Evolutionary conservation across 2,888 invertebrate genomes (phyloP).

Genomic region (Fragum whitleyi): DNA sequence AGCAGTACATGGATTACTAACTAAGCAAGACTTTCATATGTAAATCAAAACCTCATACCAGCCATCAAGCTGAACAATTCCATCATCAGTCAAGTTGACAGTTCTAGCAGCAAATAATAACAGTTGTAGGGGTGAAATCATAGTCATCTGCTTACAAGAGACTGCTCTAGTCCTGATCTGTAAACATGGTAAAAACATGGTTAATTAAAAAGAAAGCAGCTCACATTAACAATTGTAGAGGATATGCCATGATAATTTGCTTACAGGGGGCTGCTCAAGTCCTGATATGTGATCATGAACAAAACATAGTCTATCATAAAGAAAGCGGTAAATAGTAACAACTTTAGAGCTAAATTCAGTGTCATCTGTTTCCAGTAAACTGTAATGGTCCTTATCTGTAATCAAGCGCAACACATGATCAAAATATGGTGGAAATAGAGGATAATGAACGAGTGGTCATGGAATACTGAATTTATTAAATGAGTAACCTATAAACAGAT

Average conservation of each 20-base stretch:
- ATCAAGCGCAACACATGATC: too few relatives aligned
- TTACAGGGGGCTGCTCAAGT: too few relatives aligned
- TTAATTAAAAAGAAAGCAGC: neutral
- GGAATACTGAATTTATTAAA: too few relatives aligned
- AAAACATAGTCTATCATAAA: neutral
- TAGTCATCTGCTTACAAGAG: conserved; percentile 97
- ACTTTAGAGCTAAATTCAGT: conserved; percentile 97
- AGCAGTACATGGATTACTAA: too few relatives aligned
- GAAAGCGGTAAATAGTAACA: conserved; percentile 94
- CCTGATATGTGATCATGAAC: too few relatives aligned
- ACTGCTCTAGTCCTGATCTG: conserved; percentile 96
- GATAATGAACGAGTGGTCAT: too few relatives aligned
- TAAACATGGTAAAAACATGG: conserved; percentile 26
- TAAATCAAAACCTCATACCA: too few relatives aligned
- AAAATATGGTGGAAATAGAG: too few relatives aligned
- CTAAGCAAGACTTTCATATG: too few relatives aligned
- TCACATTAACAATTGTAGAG: neutral
- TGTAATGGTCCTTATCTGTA: conserved; percentile 94
- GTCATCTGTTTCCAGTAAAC: conserved; percentile 98
- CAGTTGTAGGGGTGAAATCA: conserved; percentile 97
- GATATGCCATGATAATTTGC: neutral
- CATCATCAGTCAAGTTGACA: conserved; percentile 89
- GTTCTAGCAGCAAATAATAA: conserved; percentile 96
- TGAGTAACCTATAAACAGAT: too few relatives aligned
- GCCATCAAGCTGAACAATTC: conserved; percentile 92